Base-by-base conservation (phyloP, 1,140 invertebrate species). In the Ruditapes philippinarum region DNA sequence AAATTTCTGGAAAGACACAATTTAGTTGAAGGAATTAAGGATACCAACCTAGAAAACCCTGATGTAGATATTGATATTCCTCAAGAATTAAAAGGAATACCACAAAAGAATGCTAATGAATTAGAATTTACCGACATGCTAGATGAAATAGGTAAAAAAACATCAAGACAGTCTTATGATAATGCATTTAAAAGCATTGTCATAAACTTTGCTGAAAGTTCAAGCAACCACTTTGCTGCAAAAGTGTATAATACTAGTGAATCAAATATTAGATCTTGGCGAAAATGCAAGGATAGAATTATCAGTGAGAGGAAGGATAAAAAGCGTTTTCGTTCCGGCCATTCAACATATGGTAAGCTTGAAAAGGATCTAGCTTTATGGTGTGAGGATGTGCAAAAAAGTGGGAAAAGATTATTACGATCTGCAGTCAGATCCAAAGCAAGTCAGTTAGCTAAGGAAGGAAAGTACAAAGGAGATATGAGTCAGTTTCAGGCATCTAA, bases 161-260 rank as follows among this genome's bases (percentile, higher is more conserved):
- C 9, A 38, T 17, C 28, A 70, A 31, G 65, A 38, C 31, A 70
- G 12, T 36, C 65, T 1, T 70, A 70, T 38, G 33, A 70, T 38
- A 70, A 70, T 70, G 65, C 65, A 38, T 70, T 70, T 40, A 70
- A 70, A 40, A 70, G 65, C 4, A 70, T 0, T 70, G 65, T 70
- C 1, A 70, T 70, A 17, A 40, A 33, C 12, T 70, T 70, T 70
- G 65, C 65, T 38, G 65, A 70, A 40, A 70, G 65, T 70, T 70
- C 65, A 3, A 70, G 65, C n/a, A 70, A 70, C 38, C 33, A 5
- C 22, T 25, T 70, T 19, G 65, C 65, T 19, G 33, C 14, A 12
- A 36, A 38, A 38, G 65, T 38, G 65, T 70, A 19, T n/a, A 70
- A 38, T 36, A 9, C 38, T 28, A 7, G 2, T 38, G 65, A 70